phyloP scores from a whole-genome alignment of 2,888 invertebrate genomes.

The Spisula subtruncata region DNA sequence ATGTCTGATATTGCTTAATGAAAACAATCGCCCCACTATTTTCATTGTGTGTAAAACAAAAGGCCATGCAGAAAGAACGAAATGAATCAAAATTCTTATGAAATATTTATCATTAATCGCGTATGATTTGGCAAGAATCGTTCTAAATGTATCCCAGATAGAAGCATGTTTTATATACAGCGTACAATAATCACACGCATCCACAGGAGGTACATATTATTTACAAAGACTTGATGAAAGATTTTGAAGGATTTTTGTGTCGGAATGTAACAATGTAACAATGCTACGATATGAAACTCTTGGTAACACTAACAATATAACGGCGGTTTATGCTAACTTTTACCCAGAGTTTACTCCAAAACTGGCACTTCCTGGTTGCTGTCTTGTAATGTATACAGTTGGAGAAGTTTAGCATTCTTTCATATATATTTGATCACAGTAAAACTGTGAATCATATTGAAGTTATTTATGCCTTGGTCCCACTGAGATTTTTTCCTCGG shows the following conservation, averaged over 20 bases:
- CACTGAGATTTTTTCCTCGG: no score
- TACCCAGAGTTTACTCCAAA: background rate
- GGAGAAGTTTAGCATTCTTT: no score
- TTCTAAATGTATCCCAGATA: background rate
- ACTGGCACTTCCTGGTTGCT: background rate
- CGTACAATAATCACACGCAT: background rate
- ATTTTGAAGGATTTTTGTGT: background rate
- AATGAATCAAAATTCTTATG: background rate
- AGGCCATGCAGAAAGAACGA: background rate
- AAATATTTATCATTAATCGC: conserved; percentile 11
- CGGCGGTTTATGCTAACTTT: background rate
- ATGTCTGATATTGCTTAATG: background rate
- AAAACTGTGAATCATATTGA: no score
- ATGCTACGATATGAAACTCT: background rate
- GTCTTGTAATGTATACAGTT: background rate
- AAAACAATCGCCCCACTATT: background rate
- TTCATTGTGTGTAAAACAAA: background rate
- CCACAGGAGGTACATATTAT: background rate
- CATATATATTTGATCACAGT: no score
- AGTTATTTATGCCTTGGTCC: no score
- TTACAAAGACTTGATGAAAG: background rate
- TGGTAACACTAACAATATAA: background rate
- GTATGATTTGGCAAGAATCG: background rate
- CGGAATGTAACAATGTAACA: background rate
- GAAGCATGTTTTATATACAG: background rate